These are phyloP conservation scores for Yponomeuta malinellus DNA, from an alignment of 2,888 invertebrate genomes.

Conservation along the genomic window DNA sequence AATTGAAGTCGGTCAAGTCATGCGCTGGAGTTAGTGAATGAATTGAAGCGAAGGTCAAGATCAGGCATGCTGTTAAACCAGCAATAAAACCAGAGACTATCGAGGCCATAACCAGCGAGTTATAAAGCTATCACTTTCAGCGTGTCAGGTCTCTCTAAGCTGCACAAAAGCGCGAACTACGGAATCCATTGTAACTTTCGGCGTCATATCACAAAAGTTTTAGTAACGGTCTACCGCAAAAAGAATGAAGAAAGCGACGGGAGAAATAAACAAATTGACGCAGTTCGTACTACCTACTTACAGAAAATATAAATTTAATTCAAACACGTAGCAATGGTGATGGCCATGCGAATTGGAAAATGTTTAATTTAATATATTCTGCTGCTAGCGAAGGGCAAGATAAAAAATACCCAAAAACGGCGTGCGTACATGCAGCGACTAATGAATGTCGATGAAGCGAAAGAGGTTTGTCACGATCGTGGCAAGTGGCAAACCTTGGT, in stretches of 20 bases:
- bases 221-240: slow-evolving; percentile 10
- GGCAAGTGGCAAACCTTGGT: too few relatives aligned
- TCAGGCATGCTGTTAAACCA: slow-evolving; percentile 3
- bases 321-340: neutral
- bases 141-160: neutral
- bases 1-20: slow-evolving; percentile 14
- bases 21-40: slow-evolving; percentile 9
- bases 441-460: too few relatives aligned
- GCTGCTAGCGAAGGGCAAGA: too few relatives aligned
- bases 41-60: slow-evolving; percentile 10
- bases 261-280: neutral
- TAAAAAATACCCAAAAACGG: too few relatives aligned
- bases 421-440: too few relatives aligned
- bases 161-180: neutral
- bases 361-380: neutral
- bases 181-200: neutral
- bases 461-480: too few relatives aligned
- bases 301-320: neutral
- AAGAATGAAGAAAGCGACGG: neutral
- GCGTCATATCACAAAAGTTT: neutral
- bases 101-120: neutral
- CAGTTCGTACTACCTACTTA: neutral
- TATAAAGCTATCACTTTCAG: slow-evolving; percentile 11
- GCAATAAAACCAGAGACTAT: slow-evolving; percentile 1
- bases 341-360: neutral